A percentile compares a stretch with the other conserved stretches of the same genome.
phyloP scores from a whole-genome alignment of 2,888 invertebrate genomes.

The Megalurothrips usitatus region DNA sequence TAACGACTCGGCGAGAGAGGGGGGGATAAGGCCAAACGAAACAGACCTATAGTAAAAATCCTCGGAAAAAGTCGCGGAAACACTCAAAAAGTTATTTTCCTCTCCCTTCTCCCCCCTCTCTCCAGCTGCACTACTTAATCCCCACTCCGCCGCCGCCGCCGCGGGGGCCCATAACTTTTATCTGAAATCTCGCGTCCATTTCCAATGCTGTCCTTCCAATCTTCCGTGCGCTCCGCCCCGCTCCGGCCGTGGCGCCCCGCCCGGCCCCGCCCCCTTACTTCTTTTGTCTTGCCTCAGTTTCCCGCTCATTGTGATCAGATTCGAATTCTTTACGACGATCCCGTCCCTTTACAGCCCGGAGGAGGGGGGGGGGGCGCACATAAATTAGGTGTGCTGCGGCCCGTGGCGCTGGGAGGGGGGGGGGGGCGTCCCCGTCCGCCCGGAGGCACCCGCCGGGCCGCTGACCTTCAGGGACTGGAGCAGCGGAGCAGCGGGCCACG shows the following conservation, averaged over 20 bases:
- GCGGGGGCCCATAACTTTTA: background rate
- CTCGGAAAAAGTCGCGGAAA: too few species aligned
- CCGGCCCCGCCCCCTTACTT: background rate
- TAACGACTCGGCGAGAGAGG: too few species aligned
- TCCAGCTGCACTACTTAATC: background rate
- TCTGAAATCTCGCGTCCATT: constrained; percentile 12
- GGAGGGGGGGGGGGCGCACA: background rate
- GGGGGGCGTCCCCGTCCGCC: too few species aligned
- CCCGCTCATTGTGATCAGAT: constrained; percentile 18
- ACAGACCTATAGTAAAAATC: too few species aligned
- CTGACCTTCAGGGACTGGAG: too few species aligned
- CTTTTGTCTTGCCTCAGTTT: background rate
- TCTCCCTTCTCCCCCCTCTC: too few species aligned
- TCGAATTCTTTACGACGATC: constrained; percentile 12
- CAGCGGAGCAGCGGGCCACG: too few species aligned
- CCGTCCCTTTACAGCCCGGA: background rate
- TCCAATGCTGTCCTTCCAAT: background rate
- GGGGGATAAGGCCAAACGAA: too few species aligned
- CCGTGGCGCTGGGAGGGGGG: background rate
- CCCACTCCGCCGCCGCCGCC: background rate
- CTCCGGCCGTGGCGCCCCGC: background rate
- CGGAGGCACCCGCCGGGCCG: too few species aligned
- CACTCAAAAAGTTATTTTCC: too few species aligned
- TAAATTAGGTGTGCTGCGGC: background rate
- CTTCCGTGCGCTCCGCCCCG: background rate